Base-by-base conservation (phyloP, 2,888 invertebrate species). In the Tenthredo notha region DNA sequence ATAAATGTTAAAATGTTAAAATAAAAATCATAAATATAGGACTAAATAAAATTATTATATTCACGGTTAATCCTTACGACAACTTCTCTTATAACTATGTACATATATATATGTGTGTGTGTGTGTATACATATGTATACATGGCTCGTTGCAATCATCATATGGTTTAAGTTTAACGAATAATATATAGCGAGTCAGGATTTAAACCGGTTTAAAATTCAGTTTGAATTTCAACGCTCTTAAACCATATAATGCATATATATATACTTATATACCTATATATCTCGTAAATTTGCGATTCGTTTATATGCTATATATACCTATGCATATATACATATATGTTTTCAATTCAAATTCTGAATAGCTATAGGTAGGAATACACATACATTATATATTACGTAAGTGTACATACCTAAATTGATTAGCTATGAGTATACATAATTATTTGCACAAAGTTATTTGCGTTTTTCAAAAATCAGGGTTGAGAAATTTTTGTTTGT, bases 121-220 rank as follows among this genome's bases (percentile, higher is more conserved):
- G n/a, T 50, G 18, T 18, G 5, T n/a, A n/a, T n/a, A 54, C 7
- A 7, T 50, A n/a, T n/a, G 18, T 5, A 40, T 43, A 43, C 40
- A 37, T 47, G 0, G 47, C 47, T 47, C 47, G 47, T 47, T 47
- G 47, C 47, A 47, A 47, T 47, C 47, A 47, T 47, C 47, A 12
- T 15, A 47, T 47, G 47, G 47, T n/a, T 54, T n/a, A n/a, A 54
- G n/a, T 54, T 54, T 54, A 54, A n/a, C 50, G 18, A 50, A n/a
- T n/a, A 50, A 50, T 61, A 25, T 61, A 61, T 21, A 12, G 12
- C 21, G 61, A 61, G 2, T 61, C 25, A 12, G 61, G 25, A 25
- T 7, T 61, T 61, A 12, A 61, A 61, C 61, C 61, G 61, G 61
- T 61, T 61, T 61, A 25, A 61, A 61, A 61, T 61, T 61, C 61